Percentiles rank a stretch among this genome's conserved stretches.
Evolutionary conservation across 2,113 vertebrate genomes (phyloP).

Genomic region (Melanerpes aurifrons): DNA sequence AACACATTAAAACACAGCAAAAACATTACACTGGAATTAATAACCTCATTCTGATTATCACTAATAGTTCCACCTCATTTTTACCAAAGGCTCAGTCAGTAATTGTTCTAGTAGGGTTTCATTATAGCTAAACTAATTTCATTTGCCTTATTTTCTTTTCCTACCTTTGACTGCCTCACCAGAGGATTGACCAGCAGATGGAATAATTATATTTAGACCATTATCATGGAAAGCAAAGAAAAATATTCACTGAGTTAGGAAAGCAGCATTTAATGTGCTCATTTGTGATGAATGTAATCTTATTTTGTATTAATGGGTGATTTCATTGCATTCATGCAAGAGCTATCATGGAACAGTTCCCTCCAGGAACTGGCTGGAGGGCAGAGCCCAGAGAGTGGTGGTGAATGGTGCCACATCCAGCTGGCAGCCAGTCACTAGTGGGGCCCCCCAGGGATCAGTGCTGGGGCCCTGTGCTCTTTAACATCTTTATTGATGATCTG

Average conservation of each 20-base stretch:
- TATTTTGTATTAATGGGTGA: constrained; percentile 16
- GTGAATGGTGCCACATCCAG: no score
- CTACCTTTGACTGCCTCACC: neutral
- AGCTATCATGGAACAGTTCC: neutral
- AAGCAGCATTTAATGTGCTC: neutral
- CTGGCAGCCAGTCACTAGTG: no score
- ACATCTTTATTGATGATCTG: no score
- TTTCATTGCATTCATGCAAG: neutral
- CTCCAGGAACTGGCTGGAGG: no score
- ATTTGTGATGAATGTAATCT: neutral
- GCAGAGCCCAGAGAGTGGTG: no score
- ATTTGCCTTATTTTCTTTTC: neutral
- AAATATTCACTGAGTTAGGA: neutral
- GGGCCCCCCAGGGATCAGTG: no score
- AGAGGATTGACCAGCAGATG: neutral
- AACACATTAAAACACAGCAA: neutral
- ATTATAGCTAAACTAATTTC: neutral
- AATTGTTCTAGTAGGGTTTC: constrained; percentile 35
- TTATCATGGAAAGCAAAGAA: neutral
- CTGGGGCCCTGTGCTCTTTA: no score
- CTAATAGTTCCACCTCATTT: neutral
- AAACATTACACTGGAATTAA: neutral
- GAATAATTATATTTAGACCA: constrained; percentile 16
- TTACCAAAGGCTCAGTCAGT: constrained; percentile 8
- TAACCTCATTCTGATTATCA: neutral